Evolutionary conservation across 2,797 vertebrate species (phyloP).

Genomic region (Cirrhinus molitorella): DNA sequence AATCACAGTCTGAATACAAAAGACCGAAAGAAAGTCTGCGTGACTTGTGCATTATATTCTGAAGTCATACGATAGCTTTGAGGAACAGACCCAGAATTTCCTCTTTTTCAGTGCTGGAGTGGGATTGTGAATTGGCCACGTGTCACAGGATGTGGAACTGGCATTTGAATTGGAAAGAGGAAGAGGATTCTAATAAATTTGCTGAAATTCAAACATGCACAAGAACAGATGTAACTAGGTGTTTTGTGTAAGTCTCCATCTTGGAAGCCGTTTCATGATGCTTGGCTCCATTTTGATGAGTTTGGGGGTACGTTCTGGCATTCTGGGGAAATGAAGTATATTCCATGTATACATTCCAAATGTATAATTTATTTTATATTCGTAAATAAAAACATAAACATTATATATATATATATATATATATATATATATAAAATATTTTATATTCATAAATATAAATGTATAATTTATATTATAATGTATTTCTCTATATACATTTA

Average conservation of each 20-base stretch:
- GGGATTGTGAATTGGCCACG: too few relatives aligned
- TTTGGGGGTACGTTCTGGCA: not conserved
- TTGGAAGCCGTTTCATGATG: not conserved
- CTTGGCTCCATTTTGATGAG: not conserved
- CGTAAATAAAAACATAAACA: too few relatives aligned
- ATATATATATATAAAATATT: too few relatives aligned
- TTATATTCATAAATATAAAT: too few relatives aligned
- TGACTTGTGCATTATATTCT: not conserved
- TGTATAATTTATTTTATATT: too few relatives aligned
- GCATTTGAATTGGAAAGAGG: not conserved
- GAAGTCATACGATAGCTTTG: not conserved
- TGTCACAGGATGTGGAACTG: not conserved
- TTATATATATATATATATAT: too few relatives aligned
- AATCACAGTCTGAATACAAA: constrained; percentile 1
- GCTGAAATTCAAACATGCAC: not conserved
- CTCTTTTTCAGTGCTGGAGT: not conserved
- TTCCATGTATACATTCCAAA: too few relatives aligned
- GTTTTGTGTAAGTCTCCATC: not conserved
- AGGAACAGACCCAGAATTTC: not conserved
- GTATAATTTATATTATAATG: too few relatives aligned
- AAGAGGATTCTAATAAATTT: not conserved
- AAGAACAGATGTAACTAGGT: not conserved
- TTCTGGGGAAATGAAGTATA: not conserved
- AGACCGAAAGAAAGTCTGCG: not conserved
- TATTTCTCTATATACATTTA: too few relatives aligned